These are phyloP conservation scores for Chloropsis hardwickii DNA, from an alignment of 2,113 vertebrate species.

Conservation along the genomic window DNA sequence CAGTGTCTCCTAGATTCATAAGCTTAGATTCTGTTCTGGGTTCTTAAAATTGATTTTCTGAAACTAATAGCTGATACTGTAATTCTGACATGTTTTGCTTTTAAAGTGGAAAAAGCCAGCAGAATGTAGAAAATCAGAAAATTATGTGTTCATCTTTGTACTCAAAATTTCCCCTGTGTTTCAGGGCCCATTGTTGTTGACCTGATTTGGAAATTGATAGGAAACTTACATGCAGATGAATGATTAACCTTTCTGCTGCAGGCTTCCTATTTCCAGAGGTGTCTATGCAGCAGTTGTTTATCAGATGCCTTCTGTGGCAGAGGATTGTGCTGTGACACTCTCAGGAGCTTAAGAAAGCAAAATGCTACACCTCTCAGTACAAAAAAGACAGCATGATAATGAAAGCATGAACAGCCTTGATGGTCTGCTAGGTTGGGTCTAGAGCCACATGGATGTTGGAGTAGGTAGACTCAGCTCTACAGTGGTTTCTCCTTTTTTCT, in stretches of 20 bases:
- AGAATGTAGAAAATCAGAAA: neutral
- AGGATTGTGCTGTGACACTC: neutral
- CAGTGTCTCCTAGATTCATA: neutral
- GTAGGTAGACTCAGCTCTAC: neutral
- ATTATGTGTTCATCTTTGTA: neutral
- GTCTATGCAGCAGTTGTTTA: neutral
- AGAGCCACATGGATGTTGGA: fast-evolving
- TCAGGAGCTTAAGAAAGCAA: neutral
- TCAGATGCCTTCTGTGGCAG: neutral
- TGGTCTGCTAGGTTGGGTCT: neutral
- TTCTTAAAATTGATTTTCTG: neutral
- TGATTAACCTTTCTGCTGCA: neutral
- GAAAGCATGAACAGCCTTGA: neutral
- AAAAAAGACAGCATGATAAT: neutral
- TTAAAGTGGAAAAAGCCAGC: neutral
- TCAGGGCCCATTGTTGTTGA: neutral
- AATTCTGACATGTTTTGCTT: neutral
- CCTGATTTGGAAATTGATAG: neutral
- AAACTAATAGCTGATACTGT: neutral
- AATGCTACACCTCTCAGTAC: neutral
- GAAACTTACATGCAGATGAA: neutral
- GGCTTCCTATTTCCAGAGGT: neutral
- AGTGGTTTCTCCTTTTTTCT: neutral
- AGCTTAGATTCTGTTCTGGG: neutral
- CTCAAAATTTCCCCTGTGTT: neutral